phyloP scores from a whole-genome alignment of 1,140 invertebrate genomes.

The Heliconius melpomene region DNA sequence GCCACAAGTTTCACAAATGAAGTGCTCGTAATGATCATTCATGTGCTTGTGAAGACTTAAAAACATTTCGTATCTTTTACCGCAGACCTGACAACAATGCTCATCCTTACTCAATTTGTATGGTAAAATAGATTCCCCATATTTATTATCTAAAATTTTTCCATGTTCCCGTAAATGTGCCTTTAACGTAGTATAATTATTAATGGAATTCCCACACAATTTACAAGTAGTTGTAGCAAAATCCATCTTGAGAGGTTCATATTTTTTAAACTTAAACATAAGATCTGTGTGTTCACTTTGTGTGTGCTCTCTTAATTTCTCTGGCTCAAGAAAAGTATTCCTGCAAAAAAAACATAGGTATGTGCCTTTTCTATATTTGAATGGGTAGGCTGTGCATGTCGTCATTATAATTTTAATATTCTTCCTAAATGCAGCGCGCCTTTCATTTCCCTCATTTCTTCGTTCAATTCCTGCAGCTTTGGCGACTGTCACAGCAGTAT shows the following conservation, averaged over 20 bases:
- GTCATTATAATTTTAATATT: constrained; percentile 67
- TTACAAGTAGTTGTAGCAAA: constrained; percentile 60
- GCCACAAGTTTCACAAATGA: constrained; percentile 77
- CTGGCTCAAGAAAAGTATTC: constrained; percentile 64
- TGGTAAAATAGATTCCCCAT: constrained; percentile 66
- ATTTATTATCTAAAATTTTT: constrained; percentile 54
- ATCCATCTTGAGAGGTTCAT: constrained; percentile 75
- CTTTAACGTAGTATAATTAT: constrained; percentile 59
- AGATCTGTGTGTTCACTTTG: constrained; percentile 53
- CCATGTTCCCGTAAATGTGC: constrained; percentile 63
- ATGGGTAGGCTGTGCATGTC: constrained; percentile 66
- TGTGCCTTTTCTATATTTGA: constrained; percentile 71
- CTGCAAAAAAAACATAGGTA: constrained; percentile 72
- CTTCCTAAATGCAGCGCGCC: constrained; percentile 62
- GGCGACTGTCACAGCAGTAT: constrained; percentile 9
- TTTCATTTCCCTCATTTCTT: constrained; percentile 52
- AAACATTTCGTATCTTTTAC: constrained; percentile 73
- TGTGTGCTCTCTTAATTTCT: constrained; percentile 66
- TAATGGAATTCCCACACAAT: constrained; percentile 56
- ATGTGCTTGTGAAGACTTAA: constrained; percentile 75
- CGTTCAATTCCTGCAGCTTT: constrained; percentile 32
- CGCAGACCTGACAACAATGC: constrained; percentile 66
- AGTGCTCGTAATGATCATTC: constrained; percentile 75
- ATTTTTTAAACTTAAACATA: constrained; percentile 61
- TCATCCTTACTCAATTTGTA: constrained; percentile 68